These are phyloP conservation scores for Clarias laeviceps DNA, from an alignment of 2,797 vertebrate genomes.

Conservation along the genomic window DNA sequence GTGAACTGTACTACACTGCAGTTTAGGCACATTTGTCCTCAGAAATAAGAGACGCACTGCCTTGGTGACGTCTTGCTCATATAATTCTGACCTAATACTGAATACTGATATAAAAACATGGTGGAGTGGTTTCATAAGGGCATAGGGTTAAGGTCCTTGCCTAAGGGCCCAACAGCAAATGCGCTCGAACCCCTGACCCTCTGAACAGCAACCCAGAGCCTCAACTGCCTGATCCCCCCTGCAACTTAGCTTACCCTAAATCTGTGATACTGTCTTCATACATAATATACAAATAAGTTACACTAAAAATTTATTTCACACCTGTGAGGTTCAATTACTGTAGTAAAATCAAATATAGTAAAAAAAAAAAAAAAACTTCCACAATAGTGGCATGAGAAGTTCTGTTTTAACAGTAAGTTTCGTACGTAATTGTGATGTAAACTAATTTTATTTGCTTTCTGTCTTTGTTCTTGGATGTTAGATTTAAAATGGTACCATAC, in stretches of 20 bases:
- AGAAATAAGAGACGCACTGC: constrained; percentile 27
- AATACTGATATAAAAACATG: neutral
- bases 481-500: neutral
- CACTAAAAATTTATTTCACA: neutral
- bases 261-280: neutral
- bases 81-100: constrained; percentile 23
- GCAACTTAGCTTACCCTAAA: neutral
- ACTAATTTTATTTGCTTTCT: neutral
- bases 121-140: no score
- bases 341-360: neutral
- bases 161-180: no score
- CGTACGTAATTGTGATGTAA: neutral
- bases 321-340: neutral
- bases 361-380: neutral
- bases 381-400: neutral
- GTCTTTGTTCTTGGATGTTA: neutral
- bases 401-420: neutral
- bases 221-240: no score
- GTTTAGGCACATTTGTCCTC: constrained; percentile 38
- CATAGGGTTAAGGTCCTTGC: no score
- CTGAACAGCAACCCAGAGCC: no score
- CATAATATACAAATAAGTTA: neutral
- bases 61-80: constrained; percentile 28
- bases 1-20: constrained; percentile 27
- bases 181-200: no score